Percentiles rank a stretch among this genome's conserved stretches.
phyloP scores from a whole-genome alignment of 1,140 invertebrate species.

The Streblospio benedicti region DNA sequence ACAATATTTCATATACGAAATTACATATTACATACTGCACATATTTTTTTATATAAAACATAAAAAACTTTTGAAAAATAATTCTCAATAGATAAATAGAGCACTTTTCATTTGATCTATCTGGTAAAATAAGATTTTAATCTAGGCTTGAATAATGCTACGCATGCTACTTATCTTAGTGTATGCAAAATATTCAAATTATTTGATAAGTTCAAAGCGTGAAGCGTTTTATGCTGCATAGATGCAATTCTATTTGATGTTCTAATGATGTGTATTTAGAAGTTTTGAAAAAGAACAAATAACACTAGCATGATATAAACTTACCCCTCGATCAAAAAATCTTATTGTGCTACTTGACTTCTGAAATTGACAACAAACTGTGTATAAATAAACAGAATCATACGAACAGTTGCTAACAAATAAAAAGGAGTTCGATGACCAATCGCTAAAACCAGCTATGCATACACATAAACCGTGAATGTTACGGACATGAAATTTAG shows the following conservation, averaged over 20 bases:
- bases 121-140: not conserved
- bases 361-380: conserved; percentile 49
- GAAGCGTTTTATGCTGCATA: too few species aligned
- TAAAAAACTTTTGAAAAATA: not conserved
- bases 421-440: not conserved
- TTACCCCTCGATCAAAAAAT: conserved; percentile 67
- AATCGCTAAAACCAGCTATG: too few species aligned
- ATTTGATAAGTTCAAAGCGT: too few species aligned
- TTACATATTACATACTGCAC: not conserved
- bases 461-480: too few species aligned
- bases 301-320: conserved; percentile 16
- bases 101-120: not conserved
- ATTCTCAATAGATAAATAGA: not conserved
- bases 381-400: not conserved
- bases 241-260: too few species aligned
- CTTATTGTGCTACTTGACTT: conserved; percentile 75
- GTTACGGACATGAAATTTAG: too few species aligned
- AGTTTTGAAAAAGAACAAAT: not conserved
- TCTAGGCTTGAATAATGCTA: too few species aligned
- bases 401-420: not conserved
- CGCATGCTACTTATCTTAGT: too few species aligned
- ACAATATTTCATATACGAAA: not conserved
- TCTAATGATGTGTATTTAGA: not conserved
- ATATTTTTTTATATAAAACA: not conserved
- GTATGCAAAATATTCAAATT: too few species aligned